Percentiles rank a stretch among this genome's conserved stretches.
Evolutionary conservation across 2,113 vertebrate species (phyloP).

Genomic region (Nipponia nippon): DNA sequence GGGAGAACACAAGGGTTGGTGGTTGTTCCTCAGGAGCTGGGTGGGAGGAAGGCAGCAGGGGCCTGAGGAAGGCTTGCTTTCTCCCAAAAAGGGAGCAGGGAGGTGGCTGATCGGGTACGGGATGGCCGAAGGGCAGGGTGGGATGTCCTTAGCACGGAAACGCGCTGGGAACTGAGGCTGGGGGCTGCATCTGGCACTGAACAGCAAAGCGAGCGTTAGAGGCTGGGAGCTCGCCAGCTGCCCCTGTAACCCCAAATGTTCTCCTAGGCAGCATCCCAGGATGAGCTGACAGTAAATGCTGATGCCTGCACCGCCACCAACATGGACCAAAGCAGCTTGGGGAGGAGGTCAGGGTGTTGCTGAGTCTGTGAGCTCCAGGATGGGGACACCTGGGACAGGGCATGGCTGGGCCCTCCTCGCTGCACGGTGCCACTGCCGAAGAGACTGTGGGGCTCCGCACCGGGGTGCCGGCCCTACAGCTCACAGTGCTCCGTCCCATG

Average conservation of each 20-base stretch:
- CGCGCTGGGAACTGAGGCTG: not conserved
- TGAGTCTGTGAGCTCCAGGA: not conserved
- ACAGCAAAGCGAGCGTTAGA: not conserved
- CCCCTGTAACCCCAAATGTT: not conserved
- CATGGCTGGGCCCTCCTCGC: not conserved
- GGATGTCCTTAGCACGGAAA: not conserved
- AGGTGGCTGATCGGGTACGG: not conserved
- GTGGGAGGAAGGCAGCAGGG: not conserved
- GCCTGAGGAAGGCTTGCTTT: not conserved
- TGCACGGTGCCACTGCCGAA: not conserved
- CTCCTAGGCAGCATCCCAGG: not conserved
- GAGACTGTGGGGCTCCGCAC: not conserved
- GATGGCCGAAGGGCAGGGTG: not conserved
- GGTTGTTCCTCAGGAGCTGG: not conserved
- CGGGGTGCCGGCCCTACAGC: fast-evolving
- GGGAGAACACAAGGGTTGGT: not conserved
- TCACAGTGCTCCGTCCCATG: not conserved
- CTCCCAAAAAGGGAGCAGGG: not conserved
- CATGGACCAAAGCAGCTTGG: not conserved
- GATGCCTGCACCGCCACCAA: not conserved
- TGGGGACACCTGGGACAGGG: not conserved
- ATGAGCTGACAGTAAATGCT: not conserved
- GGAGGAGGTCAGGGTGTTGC: not conserved
- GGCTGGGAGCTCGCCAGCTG: not conserved
- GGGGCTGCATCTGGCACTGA: not conserved